Evolutionary conservation across 2,888 invertebrate species (phyloP).

Genomic region (Imbricaverruca yamaguchii): DNA sequence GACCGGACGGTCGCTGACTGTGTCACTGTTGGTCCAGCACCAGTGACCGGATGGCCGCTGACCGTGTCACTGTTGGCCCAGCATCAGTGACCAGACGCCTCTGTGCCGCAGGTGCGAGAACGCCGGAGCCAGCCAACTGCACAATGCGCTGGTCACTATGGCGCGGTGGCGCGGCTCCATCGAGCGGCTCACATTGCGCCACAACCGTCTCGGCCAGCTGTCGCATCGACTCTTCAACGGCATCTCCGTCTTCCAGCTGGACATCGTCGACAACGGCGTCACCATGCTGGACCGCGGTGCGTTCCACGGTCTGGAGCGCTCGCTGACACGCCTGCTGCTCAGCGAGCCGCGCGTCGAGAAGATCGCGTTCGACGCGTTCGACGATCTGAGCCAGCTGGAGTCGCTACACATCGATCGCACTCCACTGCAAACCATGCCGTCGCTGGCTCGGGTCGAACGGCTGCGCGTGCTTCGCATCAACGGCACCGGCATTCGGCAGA

Average conservation of each 20-base stretch:
- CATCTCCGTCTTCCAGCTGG: neutral
- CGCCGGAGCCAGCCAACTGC: neutral
- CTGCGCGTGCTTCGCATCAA: slow-evolving; percentile 31
- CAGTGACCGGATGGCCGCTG: too few species aligned
- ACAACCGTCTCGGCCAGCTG: slow-evolving; percentile 1
- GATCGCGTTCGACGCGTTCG: slow-evolving; percentile 32
- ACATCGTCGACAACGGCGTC: slow-evolving; percentile 29
- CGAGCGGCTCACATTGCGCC: slow-evolving; percentile 15
- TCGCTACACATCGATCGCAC: slow-evolving; percentile 30
- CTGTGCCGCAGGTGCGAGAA: neutral
- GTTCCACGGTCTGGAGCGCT: slow-evolving; percentile 31
- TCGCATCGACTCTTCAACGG: slow-evolving; percentile 5
- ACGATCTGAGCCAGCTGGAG: slow-evolving; percentile 30
- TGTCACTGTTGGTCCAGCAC: too few species aligned
- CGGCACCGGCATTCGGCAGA: slow-evolving; percentile 27
- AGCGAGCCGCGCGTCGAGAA: slow-evolving; percentile 27
- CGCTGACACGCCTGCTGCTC: slow-evolving; percentile 30
- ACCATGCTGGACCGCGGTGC: slow-evolving; percentile 29
- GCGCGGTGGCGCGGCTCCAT: slow-evolving; percentile 9
- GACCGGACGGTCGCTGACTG: too few species aligned
- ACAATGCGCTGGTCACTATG: neutral
- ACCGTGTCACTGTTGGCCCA: too few species aligned
- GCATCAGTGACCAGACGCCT: too few species aligned
- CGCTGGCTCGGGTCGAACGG: slow-evolving; percentile 1
- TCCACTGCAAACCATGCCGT: slow-evolving; percentile 23